Evolutionary conservation across 2,888 invertebrate species (phyloP), one percentile per base, ranked within the genome.

Genomic region (Morinoia aosen): DNA sequence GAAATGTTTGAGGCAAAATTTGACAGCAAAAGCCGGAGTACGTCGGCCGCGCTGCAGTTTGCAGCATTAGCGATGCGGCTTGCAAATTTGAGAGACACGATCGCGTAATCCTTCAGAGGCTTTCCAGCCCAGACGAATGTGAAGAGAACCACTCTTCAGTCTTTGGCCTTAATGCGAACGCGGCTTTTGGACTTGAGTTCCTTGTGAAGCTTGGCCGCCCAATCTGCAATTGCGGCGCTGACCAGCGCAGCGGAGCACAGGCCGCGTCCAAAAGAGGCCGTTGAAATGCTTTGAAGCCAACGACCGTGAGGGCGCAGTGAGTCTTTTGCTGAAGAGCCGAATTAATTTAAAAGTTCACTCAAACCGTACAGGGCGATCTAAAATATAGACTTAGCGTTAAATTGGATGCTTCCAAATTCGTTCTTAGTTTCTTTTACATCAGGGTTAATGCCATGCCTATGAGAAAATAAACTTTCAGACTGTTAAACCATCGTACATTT

Each of bases 11-110:
- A 57, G 93, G 48, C 57, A 57, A 93, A 93, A 93, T 93, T 93
- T 93, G 93, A 93, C 93, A 57, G 93, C 93, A 57, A 93, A 93
- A 93, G 93, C 93, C 57, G 11, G 56, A 16, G 93, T 57, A 48
- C 93, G 57, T 93, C 93, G 57, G 33, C 57, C 93, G 58, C 93
- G 93, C 57, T 93, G 93, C 93, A 93, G 93, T 93, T 93, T 93
- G 93, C 57, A 93, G 33, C 56, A 93, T 93, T 93, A 93, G 57
- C 57, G 57, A 93, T 93, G 93, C 93, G 48, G 48, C 93, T 93
- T 93, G 93, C 93, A 93, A 93, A 93, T 93, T 93, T 93, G 93
- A 93, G 93, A 93, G 93, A 93, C 93, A 93, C 48, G 57, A 93
- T 93, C 93, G 56, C 93, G 48, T 93, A 93, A 93, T 93, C 93